Base-by-base conservation (phyloP, 2,888 invertebrate species). In the Acrobasis consociella region DNA sequence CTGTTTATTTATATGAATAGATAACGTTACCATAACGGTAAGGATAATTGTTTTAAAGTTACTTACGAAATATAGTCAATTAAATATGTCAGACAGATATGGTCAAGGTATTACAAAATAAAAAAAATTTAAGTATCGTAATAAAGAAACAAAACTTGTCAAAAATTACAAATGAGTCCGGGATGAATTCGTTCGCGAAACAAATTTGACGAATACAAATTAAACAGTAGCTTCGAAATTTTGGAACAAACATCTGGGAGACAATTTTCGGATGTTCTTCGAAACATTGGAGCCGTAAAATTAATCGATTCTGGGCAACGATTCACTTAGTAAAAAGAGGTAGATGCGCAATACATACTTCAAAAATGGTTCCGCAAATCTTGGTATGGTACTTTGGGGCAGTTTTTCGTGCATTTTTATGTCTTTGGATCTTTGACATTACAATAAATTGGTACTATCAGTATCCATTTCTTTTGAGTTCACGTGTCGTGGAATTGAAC, bases 291-390 rank as follows among this genome's bases (percentile, higher is more conserved):
- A 70, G 70, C 73, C 64, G 74, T 73, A 72, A 81, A 22, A 82
- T 78, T 75, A 84, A 85, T 85, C 82, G 84, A 82, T 85, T 78
- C 74, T 66, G 74, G 68, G 8, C 8, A 49, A 46, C n/a, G 46
- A 46, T 13, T 9, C 0, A n/a, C n/a, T 13, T 1, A 13, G 13
- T 46, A 13, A 46, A 5, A 46, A 46, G n/a, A 46, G 46, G 3
- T 46, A 46, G 46, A 46, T 46, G 13, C 46, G 46, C 8, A 8
- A 31, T 31, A 5, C 22, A 42, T 1, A 46, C 46, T 13, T 13
- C n/a, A 5, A 13, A 46, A 46, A n/a, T 46, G 13, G n/a, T 31
- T 31, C 31, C 31, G 8, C 11, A 46, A 13, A 46, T 46, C 3
- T 46, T 46, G 31, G 8, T 31, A 31, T 5, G 5, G 7, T 31